Evolutionary conservation across 37 sponge, comb jelly and placozoan genomes (phyloP).

Genomic region (Spongilla lacustris): DNA sequence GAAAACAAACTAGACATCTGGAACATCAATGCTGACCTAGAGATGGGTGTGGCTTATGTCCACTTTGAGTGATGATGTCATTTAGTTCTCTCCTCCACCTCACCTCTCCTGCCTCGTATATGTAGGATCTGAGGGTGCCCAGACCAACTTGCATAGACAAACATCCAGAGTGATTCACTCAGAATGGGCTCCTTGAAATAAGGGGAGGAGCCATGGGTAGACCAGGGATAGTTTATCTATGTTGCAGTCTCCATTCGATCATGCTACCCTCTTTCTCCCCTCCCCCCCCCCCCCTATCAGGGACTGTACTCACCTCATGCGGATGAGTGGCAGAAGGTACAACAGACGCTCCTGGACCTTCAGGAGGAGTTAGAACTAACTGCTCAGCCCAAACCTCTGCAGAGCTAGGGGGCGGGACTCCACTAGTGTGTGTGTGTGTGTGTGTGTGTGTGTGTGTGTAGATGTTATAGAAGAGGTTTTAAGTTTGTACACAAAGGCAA

Average conservation of each 20-base stretch:
- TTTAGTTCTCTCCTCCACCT: not conserved
- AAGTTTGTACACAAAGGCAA: no score
- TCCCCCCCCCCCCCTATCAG: conserved; percentile 32
- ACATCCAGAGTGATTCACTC: no score
- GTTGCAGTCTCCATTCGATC: not conserved
- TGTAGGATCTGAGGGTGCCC: no score
- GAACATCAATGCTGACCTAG: conserved; percentile 93
- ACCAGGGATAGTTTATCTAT: not conserved
- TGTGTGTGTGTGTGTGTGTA: no score
- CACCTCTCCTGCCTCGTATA: no score
- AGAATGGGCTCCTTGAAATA: no score
- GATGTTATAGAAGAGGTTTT: not conserved
- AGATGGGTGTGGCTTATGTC: conserved; percentile 51
- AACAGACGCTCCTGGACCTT: conserved; percentile 70
- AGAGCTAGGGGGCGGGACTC: not conserved
- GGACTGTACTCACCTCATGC: conserved; percentile 64
- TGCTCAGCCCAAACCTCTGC: not conserved
- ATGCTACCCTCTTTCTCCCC: not conserved
- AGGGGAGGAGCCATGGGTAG: not conserved
- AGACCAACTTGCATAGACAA: no score
- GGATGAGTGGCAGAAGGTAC: conserved; percentile 87
- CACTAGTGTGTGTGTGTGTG: not conserved
- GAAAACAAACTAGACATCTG: conserved; percentile 87
- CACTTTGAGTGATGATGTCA: not conserved
- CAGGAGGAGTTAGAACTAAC: conserved; percentile 45